These are phyloP conservation scores for Lepidotrigona ventralis DNA, from an alignment of 1,140 invertebrate species.

Conservation along the genomic window DNA sequence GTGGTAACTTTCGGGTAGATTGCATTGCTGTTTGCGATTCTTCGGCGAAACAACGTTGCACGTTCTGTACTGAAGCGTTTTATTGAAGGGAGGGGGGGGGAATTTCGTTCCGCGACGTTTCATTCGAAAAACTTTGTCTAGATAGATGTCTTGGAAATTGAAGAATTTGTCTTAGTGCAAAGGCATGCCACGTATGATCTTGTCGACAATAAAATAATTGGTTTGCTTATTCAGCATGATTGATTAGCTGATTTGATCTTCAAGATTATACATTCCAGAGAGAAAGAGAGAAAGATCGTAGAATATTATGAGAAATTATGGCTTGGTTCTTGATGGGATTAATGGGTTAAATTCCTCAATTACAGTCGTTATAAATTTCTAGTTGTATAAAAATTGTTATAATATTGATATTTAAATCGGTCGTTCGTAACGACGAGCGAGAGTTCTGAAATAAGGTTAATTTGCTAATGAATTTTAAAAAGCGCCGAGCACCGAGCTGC, in stretches of 20 bases:
- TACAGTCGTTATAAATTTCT: not conserved
- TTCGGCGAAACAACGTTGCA: not conserved
- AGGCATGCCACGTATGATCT: no score
- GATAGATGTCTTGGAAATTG: not conserved
- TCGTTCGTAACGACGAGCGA: not conserved
- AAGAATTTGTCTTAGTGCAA: no score
- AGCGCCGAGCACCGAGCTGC: conserved; percentile 17
- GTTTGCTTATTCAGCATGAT: no score
- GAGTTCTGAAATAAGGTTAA: conserved; percentile 42
- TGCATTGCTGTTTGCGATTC: conserved; percentile 4
- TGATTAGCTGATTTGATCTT: no score
- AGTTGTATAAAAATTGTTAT: not conserved
- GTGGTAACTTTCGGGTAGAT: not conserved
- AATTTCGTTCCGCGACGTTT: not conserved
- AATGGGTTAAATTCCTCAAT: no score
- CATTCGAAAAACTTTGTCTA: not conserved
- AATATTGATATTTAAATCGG: not conserved
- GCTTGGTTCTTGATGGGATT: no score
- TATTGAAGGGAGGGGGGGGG: not conserved
- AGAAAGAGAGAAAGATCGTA: no score
- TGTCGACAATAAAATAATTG: no score
- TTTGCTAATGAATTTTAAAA: conserved; percentile 71
- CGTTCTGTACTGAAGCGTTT: not conserved
- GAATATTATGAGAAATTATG: no score
- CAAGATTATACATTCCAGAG: no score